Percentiles rank a stretch among this genome's conserved stretches.
Conservation (phyloP, 2,888 invertebrate species). For the Patella ulyssiponensis region DNA sequence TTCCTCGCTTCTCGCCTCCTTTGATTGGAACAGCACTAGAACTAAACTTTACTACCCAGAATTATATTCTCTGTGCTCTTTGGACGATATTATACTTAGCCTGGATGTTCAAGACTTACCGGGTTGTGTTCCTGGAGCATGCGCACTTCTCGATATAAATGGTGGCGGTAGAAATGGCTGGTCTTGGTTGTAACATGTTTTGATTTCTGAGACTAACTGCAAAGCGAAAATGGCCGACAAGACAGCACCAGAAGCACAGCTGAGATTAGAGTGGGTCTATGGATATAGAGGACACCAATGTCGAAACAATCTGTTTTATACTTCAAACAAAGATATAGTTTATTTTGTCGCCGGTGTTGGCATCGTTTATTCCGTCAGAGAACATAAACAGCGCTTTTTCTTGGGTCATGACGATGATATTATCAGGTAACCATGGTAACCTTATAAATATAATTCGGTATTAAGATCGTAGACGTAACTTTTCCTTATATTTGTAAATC, state of each 20-base stretch:
- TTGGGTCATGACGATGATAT: constrained; percentile 73
- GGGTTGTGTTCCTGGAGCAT: neutral
- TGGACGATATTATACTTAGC: too few relatives aligned
- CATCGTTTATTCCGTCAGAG: constrained; percentile 70
- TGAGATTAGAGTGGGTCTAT: constrained; percentile 73
- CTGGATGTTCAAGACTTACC: too few relatives aligned
- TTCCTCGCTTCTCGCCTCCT: too few relatives aligned
- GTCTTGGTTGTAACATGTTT: constrained; percentile 12
- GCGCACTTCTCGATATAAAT: neutral
- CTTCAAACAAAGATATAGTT: constrained; percentile 70
- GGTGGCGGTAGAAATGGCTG: constrained; percentile 30
- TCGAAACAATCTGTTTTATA: constrained; percentile 71
- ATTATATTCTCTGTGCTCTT: too few relatives aligned
- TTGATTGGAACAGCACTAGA: too few relatives aligned
- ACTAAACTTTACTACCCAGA: too few relatives aligned
- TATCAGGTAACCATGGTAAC: constrained; percentile 62
- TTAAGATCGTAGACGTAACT: too few relatives aligned
- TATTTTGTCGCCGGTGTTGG: constrained; percentile 74
- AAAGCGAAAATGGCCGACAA: constrained; percentile 55
- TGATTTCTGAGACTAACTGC: constrained; percentile 3
- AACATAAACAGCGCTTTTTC: constrained; percentile 71
- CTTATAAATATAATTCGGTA: neutral
- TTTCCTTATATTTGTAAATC: too few relatives aligned
- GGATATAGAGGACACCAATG: constrained; percentile 73
- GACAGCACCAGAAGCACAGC: constrained; percentile 67